Evolutionary conservation across 1,140 invertebrate genomes (phyloP).

Genomic region (Diorhabda carinulata): DNA sequence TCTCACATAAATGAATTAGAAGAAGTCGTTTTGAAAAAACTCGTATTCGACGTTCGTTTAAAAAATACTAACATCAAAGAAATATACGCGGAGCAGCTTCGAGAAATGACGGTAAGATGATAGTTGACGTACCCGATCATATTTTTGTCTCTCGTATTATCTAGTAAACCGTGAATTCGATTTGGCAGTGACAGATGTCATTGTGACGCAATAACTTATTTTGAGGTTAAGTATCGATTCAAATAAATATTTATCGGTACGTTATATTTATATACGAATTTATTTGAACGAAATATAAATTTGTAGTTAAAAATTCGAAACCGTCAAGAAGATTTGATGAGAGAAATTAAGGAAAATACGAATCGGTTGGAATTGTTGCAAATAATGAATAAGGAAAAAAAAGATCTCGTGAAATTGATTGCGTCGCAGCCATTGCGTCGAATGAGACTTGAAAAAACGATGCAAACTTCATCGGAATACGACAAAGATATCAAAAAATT

Average conservation of each 20-base stretch:
- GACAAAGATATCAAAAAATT: slow-evolving; percentile 48
- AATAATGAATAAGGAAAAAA: slow-evolving; percentile 55
- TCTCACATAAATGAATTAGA: slow-evolving; percentile 49
- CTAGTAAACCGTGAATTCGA: too few species aligned
- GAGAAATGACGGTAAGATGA: slow-evolving; percentile 18
- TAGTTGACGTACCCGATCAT: background rate
- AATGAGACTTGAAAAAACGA: slow-evolving; percentile 38
- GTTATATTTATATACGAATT: too few species aligned
- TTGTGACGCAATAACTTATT: too few species aligned
- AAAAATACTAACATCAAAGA: slow-evolving; percentile 49
- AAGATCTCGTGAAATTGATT: slow-evolving; percentile 48
- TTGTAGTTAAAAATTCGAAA: slow-evolving; percentile 40
- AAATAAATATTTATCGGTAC: too few species aligned
- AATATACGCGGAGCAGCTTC: slow-evolving; percentile 44
- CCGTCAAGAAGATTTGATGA: slow-evolving; percentile 47
- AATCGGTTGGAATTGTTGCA: slow-evolving; percentile 56
- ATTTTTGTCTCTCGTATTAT: too few species aligned
- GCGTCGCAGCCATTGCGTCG: slow-evolving; percentile 46
- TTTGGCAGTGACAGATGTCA: too few species aligned
- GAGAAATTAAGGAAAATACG: slow-evolving; percentile 53
- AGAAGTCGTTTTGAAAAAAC: slow-evolving; percentile 53
- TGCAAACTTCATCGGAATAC: slow-evolving; percentile 35
- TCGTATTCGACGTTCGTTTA: slow-evolving; percentile 53
- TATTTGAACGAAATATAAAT: slow-evolving; percentile 7
- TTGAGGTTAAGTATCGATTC: too few species aligned